Evolutionary conservation across 2,113 vertebrate genomes (phyloP).

Genomic region (Chloropsis hardwickii): DNA sequence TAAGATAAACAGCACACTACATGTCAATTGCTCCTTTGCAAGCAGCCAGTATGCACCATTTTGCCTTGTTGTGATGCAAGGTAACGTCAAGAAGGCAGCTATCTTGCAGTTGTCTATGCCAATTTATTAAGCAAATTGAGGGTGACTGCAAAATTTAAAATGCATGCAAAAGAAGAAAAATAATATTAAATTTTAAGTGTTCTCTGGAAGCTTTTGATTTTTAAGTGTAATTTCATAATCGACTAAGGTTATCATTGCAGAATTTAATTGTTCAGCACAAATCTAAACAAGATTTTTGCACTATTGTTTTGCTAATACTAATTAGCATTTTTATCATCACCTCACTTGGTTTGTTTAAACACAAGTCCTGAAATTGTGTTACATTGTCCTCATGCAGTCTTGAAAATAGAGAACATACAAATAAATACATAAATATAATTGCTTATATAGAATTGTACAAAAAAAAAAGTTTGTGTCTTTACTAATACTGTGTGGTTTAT

Average conservation of each 20-base stretch:
- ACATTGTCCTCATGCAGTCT: background rate
- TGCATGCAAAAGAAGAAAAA: background rate
- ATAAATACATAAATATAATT: background rate
- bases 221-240: background rate
- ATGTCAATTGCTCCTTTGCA: background rate
- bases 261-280: background rate
- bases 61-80: background rate
- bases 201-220: background rate
- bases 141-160: background rate
- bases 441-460: background rate
- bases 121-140: background rate
- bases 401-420: background rate
- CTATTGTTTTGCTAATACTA: background rate
- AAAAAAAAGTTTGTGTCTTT: background rate
- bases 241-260: background rate
- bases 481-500: conserved; percentile 28
- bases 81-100: background rate
- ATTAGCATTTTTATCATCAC: background rate
- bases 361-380: background rate
- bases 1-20: background rate
- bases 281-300: background rate
- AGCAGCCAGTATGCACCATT: background rate
- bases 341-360: background rate
- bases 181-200: background rate
- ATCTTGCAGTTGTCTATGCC: background rate